These are phyloP conservation scores for Lycocerus yunnanus DNA, from an alignment of 2,888 invertebrate genomes.

Conservation along the genomic window DNA sequence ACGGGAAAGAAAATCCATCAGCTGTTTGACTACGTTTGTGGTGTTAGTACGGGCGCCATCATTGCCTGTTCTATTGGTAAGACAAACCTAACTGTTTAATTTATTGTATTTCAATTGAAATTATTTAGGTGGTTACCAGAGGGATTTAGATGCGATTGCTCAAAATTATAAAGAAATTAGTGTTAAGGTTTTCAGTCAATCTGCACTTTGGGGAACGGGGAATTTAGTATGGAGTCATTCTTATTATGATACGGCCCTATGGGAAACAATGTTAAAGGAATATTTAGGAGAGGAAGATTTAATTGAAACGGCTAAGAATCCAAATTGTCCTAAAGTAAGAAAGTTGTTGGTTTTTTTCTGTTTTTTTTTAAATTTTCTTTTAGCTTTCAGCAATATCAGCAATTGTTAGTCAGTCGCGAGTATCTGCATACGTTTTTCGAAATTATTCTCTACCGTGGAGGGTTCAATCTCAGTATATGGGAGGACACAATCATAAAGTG, in stretches of 20 bases:
- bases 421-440: conserved; percentile 81
- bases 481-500: conserved; percentile 69
- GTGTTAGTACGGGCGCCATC: conserved; percentile 85
- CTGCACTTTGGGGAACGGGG: conserved; percentile 70
- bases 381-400: conserved; percentile 80
- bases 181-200: conserved; percentile 69
- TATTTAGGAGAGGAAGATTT: conserved; percentile 66
- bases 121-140: conserved; percentile 58
- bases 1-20: conserved; percentile 72
- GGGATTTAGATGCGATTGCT: conserved; percentile 65
- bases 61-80: conserved; percentile 73
- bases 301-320: conserved; percentile 62
- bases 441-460: conserved; percentile 79
- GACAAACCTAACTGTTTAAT: conserved; percentile 29
- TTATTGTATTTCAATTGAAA: background rate
- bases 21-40: conserved; percentile 86
- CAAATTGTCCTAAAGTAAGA: conserved; percentile 61
- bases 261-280: conserved; percentile 77
- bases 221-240: conserved; percentile 83
- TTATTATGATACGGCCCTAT: conserved; percentile 84
- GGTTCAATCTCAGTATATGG: conserved; percentile 71
- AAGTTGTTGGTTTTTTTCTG: background rate
- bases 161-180: conserved; percentile 65
- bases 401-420: conserved; percentile 73
- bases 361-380: conserved; percentile 19